Percentiles rank a stretch among this genome's conserved stretches.
phyloP scores from a whole-genome alignment of 2,113 vertebrate species.

The Puffinus mauretanicus region DNA sequence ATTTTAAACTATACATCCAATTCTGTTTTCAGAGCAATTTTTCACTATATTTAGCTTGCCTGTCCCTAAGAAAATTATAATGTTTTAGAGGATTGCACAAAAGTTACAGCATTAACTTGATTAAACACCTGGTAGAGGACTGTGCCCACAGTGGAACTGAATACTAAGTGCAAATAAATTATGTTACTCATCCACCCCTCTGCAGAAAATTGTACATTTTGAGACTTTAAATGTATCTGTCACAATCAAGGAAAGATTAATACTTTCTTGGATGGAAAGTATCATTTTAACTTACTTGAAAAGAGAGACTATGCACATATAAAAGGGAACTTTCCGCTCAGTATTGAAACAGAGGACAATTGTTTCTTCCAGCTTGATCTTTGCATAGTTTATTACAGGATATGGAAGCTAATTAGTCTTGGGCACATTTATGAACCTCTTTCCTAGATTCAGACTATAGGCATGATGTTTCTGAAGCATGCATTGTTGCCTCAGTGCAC shows the following conservation, averaged over 20 bases:
- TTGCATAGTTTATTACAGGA: background rate
- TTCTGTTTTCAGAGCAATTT: slow-evolving; percentile 33
- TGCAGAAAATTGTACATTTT: background rate
- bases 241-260: background rate
- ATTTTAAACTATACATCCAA: background rate
- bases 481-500: background rate
- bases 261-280: background rate
- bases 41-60: slow-evolving; percentile 9
- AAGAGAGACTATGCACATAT: background rate
- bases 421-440: background rate
- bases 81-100: background rate
- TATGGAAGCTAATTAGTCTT: background rate
- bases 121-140: slow-evolving; percentile 42
- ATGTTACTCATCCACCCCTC: background rate
- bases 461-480: background rate
- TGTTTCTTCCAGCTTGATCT: background rate
- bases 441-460: background rate
- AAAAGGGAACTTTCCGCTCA: background rate
- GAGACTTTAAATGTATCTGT: background rate
- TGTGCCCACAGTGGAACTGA: background rate
- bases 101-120: slow-evolving; percentile 38
- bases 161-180: slow-evolving; percentile 45
- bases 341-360: background rate
- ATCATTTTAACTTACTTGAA: slow-evolving; percentile 11
- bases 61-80: slow-evolving; percentile 3